Base-by-base conservation (phyloP, 2,113 vertebrate genomes). In the Tamias sibiricus region DNA sequence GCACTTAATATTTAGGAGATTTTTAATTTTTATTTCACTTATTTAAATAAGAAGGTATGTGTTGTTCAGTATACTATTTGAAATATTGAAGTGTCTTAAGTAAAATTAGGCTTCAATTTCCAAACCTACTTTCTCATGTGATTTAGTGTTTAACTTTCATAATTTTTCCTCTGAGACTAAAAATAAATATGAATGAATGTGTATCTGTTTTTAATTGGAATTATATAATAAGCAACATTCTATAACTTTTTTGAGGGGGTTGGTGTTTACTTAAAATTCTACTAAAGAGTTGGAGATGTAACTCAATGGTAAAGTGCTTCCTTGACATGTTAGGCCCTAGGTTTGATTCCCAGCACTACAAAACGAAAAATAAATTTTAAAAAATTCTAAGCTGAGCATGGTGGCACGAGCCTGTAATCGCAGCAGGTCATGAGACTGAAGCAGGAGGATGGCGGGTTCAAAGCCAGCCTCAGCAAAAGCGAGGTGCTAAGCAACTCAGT, bases 21-120 rank as follows among this genome's bases (percentile, higher is more conserved):
- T 76, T 79, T 22, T 74, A 32, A 4, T 47, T 77, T 79, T 30
- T n/a, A 28, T 93, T 94, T 95, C 26, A 66, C 22, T 85, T 85
- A 72, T 76, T 66, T 87, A 20, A 84, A 22, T 64, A 52, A 47
- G 94, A 37, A 68, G 19, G 69, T 91, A 93, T 32, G 26, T 47
- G 14, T 57, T 81, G 37, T 62, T 88, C 68, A 44, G 62, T 79
- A 2, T 94, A 84, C 57, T 66, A 69, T 59, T 93, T 95, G 20
- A 85, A 72, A 54, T 62, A 69, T 35, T 37, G 85, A 91, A 32
- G 37, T 40, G 3, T 86, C 80, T 72, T 42, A 84, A 64, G 72
- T 80, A 79, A 95, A 91, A 94, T 85, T 81, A 87, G 87, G 9
- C 94, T 62, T 81, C 24, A 8, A 20, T 91, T 91, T 87, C 90